Percentiles rank a stretch among this genome's conserved stretches.
phyloP scores from a whole-genome alignment of 2,113 vertebrate genomes.

The Egretta garzetta region DNA sequence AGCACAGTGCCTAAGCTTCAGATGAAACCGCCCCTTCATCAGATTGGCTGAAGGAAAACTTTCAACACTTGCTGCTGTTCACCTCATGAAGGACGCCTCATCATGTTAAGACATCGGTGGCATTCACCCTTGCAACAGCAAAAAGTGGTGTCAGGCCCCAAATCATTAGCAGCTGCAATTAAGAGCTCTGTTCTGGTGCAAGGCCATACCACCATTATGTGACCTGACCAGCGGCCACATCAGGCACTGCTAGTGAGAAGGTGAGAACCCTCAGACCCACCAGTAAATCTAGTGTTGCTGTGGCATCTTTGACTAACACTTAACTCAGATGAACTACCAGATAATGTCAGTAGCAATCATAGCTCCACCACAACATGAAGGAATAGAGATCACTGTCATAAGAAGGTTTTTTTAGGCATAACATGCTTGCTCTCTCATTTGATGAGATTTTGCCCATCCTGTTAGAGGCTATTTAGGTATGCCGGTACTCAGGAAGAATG shows the following conservation, averaged over 20 bases:
- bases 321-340: background rate
- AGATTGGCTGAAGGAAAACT: background rate
- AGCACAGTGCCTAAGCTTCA: background rate
- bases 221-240: background rate
- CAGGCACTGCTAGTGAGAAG: background rate
- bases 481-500: background rate
- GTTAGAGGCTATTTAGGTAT: background rate
- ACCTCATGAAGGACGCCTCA: background rate
- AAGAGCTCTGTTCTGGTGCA: background rate
- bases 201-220: fast-evolving
- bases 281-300: background rate
- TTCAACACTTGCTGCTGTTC: background rate
- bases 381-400: background rate
- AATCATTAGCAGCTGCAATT: background rate
- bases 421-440: background rate
- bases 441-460: background rate
- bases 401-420: background rate
- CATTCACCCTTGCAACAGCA: background rate
- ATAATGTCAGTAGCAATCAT: background rate
- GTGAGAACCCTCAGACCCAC: background rate
- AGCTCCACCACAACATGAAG: background rate
- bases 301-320: background rate
- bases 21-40: background rate
- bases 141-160: background rate
- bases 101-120: background rate